Evolutionary conservation across 53 echinoderm and acorn worm species (phyloP), one percentile per base, ranked within the genome.

Genomic region (Mesocentrotus franciscanus): DNA sequence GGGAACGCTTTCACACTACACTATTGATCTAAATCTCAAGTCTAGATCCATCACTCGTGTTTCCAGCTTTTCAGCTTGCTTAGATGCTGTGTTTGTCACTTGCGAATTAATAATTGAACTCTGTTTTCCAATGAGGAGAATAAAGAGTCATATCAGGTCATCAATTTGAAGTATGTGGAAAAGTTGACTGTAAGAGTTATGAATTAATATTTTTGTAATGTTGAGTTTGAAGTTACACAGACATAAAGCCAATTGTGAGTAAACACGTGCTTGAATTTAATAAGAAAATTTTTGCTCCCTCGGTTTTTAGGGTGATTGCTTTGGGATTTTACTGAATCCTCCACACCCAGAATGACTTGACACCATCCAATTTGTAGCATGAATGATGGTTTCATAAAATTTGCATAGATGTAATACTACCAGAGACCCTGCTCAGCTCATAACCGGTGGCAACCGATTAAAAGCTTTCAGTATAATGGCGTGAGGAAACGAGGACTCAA

Each of bases 1-100:
- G 87, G 87, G 87, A 87, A 87, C 87, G 29, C 87, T 87, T 87
- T 87, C 87, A 87, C 87, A 87, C 87, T 87, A 58, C 57, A 87
- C 87, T 57, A 87, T 87, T 87, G 87, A 87, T 87, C 87, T 87
- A 87, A 87, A 87, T 87, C 87, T 87, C 57, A 14, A 56, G 85
- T 85, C 26, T 87, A 58, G 55, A 87, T 87, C 87, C 87, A 87
- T 87, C 91, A 91, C 64, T 66, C 91, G 66, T 34, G 35, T 91
- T 91, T 24, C 91, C 36, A 5, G 12, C 66, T 87, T 27, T 58
- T 58, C 58, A 58, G 27, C 59, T 87, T 87, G 87, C 58, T 3
- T 58, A 58, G 58, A 87, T 17, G 58, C 56, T 87, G 87, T 87
- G 5, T 58, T 87, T 87, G 87, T 87, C 87, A 87, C 87, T 27